Conservation (phyloP, 2,113 vertebrate genomes). For the Halcyon senegalensis region DNA sequence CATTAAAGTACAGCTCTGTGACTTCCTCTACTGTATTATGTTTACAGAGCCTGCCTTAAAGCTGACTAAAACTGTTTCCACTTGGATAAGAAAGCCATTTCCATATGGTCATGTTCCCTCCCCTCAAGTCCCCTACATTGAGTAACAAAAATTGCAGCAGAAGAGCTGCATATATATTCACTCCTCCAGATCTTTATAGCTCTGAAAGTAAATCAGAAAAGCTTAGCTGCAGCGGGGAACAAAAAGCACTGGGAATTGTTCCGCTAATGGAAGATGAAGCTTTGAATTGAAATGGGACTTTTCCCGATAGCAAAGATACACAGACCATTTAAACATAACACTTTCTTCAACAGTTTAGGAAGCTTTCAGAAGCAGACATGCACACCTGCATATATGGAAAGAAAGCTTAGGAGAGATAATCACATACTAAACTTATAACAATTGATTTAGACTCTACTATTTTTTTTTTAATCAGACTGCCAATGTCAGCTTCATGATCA, state of each 20-base stretch:
- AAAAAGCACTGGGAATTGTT: not conserved
- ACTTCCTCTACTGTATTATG: not conserved
- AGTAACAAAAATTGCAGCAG: not conserved
- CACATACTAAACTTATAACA: not conserved
- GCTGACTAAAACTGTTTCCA: conserved; percentile 26
- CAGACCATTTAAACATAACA: not conserved
- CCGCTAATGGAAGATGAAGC: not conserved
- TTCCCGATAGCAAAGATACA: not conserved
- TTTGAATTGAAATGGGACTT: not conserved
- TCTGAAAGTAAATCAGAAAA: not conserved
- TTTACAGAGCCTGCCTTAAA: not conserved
- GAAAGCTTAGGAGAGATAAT: not conserved
- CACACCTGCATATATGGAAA: not conserved
- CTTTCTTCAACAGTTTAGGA: not conserved
- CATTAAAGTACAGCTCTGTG: not conserved
- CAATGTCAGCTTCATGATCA: not conserved
- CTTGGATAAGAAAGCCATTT: conserved; percentile 20
- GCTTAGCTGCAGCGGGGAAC: not conserved
- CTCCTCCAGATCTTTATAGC: not conserved
- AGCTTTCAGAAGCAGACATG: not conserved
- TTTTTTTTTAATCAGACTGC: not conserved
- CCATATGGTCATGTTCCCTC: not conserved
- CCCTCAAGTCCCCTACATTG: not conserved
- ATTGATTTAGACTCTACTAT: not conserved
- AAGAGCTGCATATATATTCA: not conserved